Evolutionary conservation across 2,888 invertebrate species (phyloP).

Genomic region (Torymus auratus): DNA sequence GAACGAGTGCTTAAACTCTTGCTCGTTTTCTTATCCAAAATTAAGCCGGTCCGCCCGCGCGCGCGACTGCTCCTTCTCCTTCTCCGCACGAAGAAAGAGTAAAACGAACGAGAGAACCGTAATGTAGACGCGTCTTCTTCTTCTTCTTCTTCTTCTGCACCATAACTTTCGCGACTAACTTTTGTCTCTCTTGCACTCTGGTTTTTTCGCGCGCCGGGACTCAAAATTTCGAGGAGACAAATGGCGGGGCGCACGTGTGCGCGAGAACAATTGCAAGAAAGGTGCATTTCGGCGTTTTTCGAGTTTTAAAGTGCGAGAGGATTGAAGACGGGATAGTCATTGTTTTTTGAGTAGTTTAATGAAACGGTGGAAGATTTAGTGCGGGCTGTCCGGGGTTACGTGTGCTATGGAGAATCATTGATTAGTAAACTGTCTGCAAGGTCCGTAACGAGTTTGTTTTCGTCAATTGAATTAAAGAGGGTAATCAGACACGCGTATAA

Average conservation of each 20-base stretch:
- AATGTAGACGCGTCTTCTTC: slow-evolving; percentile 2
- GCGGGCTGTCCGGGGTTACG: too few species aligned
- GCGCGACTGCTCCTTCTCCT: neutral
- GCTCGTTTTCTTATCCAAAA: slow-evolving; percentile 63
- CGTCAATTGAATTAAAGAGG: too few species aligned
- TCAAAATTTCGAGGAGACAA: slow-evolving; percentile 36
- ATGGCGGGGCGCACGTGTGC: neutral
- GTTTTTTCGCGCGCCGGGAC: slow-evolving; percentile 18
- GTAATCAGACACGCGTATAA: too few species aligned
- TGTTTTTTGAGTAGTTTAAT: too few species aligned
- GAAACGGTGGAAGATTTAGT: too few species aligned
- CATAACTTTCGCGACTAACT: slow-evolving; percentile 21
- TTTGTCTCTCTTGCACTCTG: neutral
- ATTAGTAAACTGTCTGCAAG: too few species aligned
- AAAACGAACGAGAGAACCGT: slow-evolving; percentile 12
- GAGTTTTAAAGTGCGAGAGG: slow-evolving; percentile 7
- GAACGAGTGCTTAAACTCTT: slow-evolving; percentile 61
- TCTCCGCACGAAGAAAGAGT: neutral
- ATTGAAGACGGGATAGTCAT: too few species aligned
- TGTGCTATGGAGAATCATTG: too few species aligned
- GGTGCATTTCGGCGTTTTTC: neutral
- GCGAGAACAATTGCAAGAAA: neutral
- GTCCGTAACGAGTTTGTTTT: too few species aligned
- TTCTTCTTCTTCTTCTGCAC: neutral
- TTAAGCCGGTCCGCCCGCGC: slow-evolving; percentile 32